Conservation (phyloP, 2,113 vertebrate genomes). For the Stercorarius parasiticus region DNA sequence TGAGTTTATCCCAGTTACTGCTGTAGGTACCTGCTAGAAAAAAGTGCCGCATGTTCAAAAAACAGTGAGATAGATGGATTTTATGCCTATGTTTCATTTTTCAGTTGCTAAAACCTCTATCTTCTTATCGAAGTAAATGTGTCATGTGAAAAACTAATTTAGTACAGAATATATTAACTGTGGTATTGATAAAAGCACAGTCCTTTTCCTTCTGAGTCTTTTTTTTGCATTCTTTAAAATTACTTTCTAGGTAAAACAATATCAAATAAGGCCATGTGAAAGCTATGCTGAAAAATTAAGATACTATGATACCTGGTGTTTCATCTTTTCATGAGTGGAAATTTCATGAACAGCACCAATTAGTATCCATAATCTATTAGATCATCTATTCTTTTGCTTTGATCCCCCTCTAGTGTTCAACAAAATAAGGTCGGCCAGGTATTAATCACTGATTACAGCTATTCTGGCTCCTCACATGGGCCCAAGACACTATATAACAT, state of each 20-base stretch:
- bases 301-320: background rate
- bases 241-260: background rate
- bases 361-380: background rate
- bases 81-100: background rate
- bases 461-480: background rate
- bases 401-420: constrained; percentile 64
- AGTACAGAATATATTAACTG: background rate
- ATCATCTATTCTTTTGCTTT: constrained; percentile 51
- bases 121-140: background rate
- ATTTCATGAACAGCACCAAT: background rate
- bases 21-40: background rate
- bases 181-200: background rate
- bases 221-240: background rate
- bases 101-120: background rate
- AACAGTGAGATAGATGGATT: background rate
- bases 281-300: background rate
- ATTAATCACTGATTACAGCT: background rate
- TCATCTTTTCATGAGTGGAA: background rate
- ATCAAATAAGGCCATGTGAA: background rate
- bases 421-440: background rate
- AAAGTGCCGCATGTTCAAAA: fast-evolving
- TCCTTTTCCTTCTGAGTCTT: background rate
- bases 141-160: background rate
- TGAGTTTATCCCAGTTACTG: fast-evolving
- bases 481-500: background rate